Conservation (phyloP, 2,888 invertebrate genomes). For the Horisme vitalbata region DNA sequence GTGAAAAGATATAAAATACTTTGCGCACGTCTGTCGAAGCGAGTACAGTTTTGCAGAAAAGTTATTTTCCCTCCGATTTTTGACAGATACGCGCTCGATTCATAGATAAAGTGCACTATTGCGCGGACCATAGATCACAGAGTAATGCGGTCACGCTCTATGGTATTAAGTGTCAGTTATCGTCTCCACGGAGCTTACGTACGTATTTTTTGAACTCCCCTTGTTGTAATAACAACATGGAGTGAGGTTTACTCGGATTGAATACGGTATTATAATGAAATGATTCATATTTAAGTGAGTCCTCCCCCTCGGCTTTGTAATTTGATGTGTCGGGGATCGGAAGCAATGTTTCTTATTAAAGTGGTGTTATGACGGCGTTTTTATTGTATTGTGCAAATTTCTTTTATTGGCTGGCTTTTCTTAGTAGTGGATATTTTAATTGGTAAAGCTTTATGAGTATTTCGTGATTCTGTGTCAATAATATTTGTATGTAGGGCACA, state of each 20-base stretch:
- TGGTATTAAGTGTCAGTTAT: conserved; percentile 82
- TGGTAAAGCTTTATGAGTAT: no score
- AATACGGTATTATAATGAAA: conserved; percentile 83
- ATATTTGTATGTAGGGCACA: no score
- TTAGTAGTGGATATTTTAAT: conserved; percentile 10
- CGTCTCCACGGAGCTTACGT: conserved; percentile 78
- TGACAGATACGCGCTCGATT: conserved; percentile 60
- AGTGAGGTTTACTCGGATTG: conserved; percentile 81
- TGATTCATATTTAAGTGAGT: conserved; percentile 84
- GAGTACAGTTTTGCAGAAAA: conserved; percentile 50
- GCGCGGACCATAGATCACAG: conserved; percentile 78
- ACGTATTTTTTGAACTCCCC: conserved; percentile 77
- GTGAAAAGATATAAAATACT: conserved; percentile 46
- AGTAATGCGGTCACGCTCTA: conserved; percentile 82
- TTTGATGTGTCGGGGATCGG: conserved; percentile 75
- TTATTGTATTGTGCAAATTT: conserved; percentile 54
- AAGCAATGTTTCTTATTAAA: conserved; percentile 82
- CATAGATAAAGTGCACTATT: conserved; percentile 68
- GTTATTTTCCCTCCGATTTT: conserved; percentile 62
- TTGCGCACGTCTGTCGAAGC: conserved; percentile 24
- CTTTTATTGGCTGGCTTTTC: conserved; percentile 30
- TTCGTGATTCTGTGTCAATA: no score
- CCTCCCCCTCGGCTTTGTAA: conserved; percentile 72
- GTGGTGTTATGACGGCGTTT: conserved; percentile 72
- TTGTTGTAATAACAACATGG: conserved; percentile 77